Conservation (phyloP, 2,888 invertebrate species). For the Choristoneura rosaceana region DNA sequence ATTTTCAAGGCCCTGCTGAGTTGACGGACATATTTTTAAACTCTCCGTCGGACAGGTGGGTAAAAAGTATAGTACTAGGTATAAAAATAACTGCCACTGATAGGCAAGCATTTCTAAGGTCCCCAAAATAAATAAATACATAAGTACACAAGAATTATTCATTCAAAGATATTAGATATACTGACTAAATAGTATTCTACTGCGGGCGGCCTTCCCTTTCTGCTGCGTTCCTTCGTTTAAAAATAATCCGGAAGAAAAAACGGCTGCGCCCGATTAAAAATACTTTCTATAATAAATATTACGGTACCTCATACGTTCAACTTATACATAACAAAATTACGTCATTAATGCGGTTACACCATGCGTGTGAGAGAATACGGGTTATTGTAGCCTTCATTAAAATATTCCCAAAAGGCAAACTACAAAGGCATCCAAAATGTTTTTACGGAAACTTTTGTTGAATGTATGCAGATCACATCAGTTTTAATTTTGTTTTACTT, state of each 20-base stretch:
- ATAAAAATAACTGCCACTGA: too few relatives aligned
- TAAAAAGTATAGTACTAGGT: too few relatives aligned
- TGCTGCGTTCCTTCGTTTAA: neutral
- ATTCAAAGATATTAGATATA: too few relatives aligned
- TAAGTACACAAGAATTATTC: too few relatives aligned
- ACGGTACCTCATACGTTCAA: conserved; percentile 14
- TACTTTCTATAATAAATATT: conserved; percentile 37
- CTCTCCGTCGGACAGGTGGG: too few relatives aligned
- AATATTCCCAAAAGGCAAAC: conserved; percentile 23
- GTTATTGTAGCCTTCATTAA: conserved; percentile 21
- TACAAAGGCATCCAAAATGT: neutral
- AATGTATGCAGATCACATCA: neutral
- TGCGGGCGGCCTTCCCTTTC: too few relatives aligned
- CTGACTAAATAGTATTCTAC: too few relatives aligned
- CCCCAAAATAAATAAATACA: too few relatives aligned
- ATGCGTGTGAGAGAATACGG: conserved; percentile 13
- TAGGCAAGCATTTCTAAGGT: too few relatives aligned
- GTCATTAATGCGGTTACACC: conserved; percentile 17
- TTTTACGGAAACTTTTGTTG: conserved; percentile 7
- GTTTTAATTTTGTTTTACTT: neutral
- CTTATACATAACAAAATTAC: conserved; percentile 31
- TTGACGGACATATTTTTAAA: conserved; percentile 17
- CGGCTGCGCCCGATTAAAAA: conserved; percentile 16
- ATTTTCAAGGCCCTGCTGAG: conserved; percentile 21
- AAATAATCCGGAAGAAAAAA: conserved; percentile 1